phyloP scores from a whole-genome alignment of 1,140 invertebrate genomes.

The Heliconius himera region DNA sequence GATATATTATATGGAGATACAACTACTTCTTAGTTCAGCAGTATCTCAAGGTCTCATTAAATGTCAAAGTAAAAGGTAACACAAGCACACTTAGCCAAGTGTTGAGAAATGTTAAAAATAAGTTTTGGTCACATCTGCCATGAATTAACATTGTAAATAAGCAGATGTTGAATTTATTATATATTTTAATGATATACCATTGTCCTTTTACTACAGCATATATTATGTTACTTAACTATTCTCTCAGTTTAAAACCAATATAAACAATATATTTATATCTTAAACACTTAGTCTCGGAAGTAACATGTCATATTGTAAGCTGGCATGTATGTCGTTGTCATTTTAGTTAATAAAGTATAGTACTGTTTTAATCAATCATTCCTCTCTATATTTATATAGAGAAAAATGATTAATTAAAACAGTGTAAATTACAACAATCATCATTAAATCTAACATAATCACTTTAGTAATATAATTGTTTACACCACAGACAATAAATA shows the following conservation, averaged over 20 bases:
- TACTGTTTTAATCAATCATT: neutral
- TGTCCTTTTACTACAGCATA: neutral
- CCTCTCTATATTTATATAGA: neutral
- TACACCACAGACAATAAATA: neutral
- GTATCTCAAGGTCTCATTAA: slow-evolving; percentile 6
- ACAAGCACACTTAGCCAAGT: neutral
- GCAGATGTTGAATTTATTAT: neutral
- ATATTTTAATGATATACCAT: neutral
- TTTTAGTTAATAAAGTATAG: neutral
- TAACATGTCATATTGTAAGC: too few species aligned
- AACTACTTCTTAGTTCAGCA: neutral
- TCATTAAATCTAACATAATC: neutral
- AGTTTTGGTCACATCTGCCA: neutral
- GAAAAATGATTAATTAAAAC: neutral
- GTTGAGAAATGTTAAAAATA: neutral
- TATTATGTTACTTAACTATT: neutral
- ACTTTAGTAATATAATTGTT: neutral
- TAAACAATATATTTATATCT: neutral
- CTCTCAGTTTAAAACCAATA: neutral
- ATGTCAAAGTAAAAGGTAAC: slow-evolving; percentile 10
- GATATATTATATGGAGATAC: neutral
- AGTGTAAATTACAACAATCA: neutral
- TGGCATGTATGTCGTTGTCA: too few species aligned
- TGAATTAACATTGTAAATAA: neutral
- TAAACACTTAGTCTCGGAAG: neutral